A percentile compares a stretch with the other conserved stretches of the same genome.
Evolutionary conservation across 2,113 vertebrate species (phyloP).

Genomic region (Capreolus pygargus): DNA sequence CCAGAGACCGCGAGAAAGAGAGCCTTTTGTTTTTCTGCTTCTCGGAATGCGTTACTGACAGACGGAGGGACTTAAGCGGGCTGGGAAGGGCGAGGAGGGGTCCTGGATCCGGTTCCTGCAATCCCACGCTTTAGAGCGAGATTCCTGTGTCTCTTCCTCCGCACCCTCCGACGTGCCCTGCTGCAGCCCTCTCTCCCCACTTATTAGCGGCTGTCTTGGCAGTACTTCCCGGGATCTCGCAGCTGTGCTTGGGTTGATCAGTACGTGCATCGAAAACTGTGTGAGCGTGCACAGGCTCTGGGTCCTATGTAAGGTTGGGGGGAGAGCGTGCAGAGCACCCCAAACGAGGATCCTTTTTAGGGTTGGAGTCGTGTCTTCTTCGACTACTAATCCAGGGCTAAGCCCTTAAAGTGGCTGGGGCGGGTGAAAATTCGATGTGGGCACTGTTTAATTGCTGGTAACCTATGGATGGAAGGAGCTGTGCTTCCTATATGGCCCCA

Average conservation of each 20-base stretch:
- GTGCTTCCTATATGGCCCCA: slow-evolving; percentile 48
- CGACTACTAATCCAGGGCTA: background rate
- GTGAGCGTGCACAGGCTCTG: background rate
- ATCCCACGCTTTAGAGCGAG: background rate
- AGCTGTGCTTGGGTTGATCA: slow-evolving; percentile 30
- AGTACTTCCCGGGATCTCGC: background rate
- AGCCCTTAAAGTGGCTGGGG: fast-evolving
- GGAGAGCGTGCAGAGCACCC: background rate
- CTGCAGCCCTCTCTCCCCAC: background rate
- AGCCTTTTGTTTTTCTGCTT: background rate
- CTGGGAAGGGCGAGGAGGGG: background rate
- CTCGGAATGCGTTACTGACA: background rate
- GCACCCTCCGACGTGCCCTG: background rate
- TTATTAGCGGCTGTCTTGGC: background rate
- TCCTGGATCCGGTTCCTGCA: background rate
- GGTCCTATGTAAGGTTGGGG: background rate
- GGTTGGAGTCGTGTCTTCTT: background rate
- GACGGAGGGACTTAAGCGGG: background rate
- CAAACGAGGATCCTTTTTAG: background rate
- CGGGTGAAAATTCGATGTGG: background rate
- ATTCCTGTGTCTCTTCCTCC: background rate
- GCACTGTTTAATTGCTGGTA: background rate
- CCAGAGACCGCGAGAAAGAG: background rate
- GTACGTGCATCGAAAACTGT: background rate
- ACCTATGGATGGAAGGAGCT: slow-evolving; percentile 68